Percentiles rank a stretch among this genome's conserved stretches.
These are phyloP conservation scores for Crenichthys baileyi DNA, from an alignment of 2,797 vertebrate genomes.

Conservation along the genomic window DNA sequence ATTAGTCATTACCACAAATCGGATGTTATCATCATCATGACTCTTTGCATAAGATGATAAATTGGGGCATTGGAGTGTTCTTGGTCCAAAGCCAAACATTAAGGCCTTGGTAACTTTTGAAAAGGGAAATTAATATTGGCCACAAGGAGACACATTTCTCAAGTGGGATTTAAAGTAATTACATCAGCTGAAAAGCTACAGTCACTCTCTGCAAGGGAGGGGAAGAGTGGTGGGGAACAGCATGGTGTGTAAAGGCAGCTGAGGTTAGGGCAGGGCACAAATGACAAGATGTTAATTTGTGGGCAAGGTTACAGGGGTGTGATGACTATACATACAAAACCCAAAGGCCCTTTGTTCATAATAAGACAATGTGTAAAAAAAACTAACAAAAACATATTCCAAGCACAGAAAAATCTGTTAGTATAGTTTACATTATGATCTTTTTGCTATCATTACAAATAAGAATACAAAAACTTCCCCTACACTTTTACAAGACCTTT, in stretches of 20 bases:
- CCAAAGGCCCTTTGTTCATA: not conserved
- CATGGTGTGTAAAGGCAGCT: constrained; percentile 29
- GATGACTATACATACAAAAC: not conserved
- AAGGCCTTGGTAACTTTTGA: constrained; percentile 37
- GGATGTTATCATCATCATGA: constrained; percentile 25
- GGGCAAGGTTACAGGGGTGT: not conserved
- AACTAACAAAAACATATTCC: not conserved
- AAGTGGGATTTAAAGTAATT: constrained; percentile 47
- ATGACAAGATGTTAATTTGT: constrained; percentile 26
- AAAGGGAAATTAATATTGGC: constrained; percentile 43
- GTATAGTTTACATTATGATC: too few relatives aligned
- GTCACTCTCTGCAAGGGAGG: constrained; percentile 16
- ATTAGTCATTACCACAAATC: constrained; percentile 45
- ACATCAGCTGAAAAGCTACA: constrained; percentile 30
- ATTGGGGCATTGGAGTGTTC: constrained; percentile 34
- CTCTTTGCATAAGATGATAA: constrained; percentile 27
- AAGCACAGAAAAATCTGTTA: not conserved
- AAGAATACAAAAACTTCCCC: not conserved
- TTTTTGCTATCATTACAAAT: not conserved
- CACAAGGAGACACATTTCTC: constrained; percentile 51
- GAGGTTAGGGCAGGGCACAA: constrained; percentile 26
- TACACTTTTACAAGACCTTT: not conserved
- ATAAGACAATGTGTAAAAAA: not conserved
- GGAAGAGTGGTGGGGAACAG: constrained; percentile 5
- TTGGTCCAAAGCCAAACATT: constrained; percentile 38